Evolutionary conservation across 1,140 invertebrate species (phyloP), one percentile per base, ranked within the genome.

Genomic region (Saccostrea glomerata): DNA sequence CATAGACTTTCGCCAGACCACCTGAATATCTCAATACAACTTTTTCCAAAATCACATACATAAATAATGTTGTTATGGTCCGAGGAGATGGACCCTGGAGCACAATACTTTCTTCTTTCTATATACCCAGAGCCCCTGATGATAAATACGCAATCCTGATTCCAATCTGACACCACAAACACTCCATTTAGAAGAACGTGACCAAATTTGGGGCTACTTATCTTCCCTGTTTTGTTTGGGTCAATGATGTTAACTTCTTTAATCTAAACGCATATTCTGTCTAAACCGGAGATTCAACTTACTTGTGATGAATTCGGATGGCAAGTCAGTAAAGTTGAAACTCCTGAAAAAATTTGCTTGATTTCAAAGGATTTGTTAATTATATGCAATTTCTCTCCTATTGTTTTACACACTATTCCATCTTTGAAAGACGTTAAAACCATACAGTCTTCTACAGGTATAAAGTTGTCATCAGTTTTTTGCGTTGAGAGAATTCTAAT

Each of bases 81-180:
- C 0, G 70, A 77, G 30, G 12, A 77, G 30, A 77, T 36, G 11
- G 70, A 2, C 15, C 70, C 70, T 3, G 70, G 70, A 12, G 17
- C 4, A 17, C 23, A 30, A 4, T 77, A 40, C 30, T 77, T 77
- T 3, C 70, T 30, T 77, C 70, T 77, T 36, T 25, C 9, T 30
- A 77, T 40, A 15, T 15, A 17, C 1, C 70, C 70, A 15, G 70
- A 77, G 12, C 4, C 11, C 17, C 12, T 15, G 23, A 77, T 77
- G 0, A 77, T 12, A 77, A 77, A 77, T 0, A 77, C 2, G 36
- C 70, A 77, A 1, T 77, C 70, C 11, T 30, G 23, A 15, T 9
- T 25, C 25, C 70, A 77, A 77, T 77, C 70, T 25, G 70, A 77
- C 11, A 77, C 70, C 0, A 36, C 25, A 77, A 77, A 77, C 70